phyloP scores from a whole-genome alignment of 2,888 invertebrate species.

The Scrobipalpa costella region DNA sequence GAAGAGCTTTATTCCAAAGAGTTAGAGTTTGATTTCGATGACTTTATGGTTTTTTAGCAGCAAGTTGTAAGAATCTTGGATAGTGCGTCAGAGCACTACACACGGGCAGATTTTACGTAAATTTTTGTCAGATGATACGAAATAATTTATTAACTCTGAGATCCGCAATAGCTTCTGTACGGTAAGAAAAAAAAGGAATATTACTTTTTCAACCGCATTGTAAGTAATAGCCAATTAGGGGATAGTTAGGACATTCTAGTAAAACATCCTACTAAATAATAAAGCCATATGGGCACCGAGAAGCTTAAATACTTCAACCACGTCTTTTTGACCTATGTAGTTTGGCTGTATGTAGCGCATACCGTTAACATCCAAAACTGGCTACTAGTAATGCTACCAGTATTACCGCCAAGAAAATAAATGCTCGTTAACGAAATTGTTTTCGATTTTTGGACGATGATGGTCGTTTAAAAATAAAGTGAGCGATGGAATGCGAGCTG shows the following conservation, averaged over 20 bases:
- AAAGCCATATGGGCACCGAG: too few species aligned
- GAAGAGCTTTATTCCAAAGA: constrained; percentile 5
- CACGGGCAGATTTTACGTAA: background rate
- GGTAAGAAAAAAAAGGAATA: too few species aligned
- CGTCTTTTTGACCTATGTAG: background rate
- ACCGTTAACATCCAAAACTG: constrained; percentile 42
- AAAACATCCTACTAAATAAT: too few species aligned
- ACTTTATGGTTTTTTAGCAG: background rate
- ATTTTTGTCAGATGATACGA: background rate
- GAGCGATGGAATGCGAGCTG: constrained; percentile 41
- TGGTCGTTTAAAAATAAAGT: constrained; percentile 46
- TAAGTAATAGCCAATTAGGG: too few species aligned
- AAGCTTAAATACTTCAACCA: too few species aligned
- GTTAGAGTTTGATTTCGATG: background rate
- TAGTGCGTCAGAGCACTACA: constrained; percentile 6
- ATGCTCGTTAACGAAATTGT: constrained; percentile 64
- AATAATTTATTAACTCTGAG: too few species aligned
- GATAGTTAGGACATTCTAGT: too few species aligned
- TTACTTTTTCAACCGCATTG: too few species aligned
- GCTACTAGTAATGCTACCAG: constrained; percentile 70
- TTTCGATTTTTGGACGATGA: constrained; percentile 51
- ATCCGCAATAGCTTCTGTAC: too few species aligned
- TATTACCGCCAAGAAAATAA: constrained; percentile 54
- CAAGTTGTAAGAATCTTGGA: constrained; percentile 25
- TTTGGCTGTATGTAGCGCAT: constrained; percentile 17